phyloP scores from a whole-genome alignment of 2,797 vertebrate genomes.

The Antrozous pallidus region DNA sequence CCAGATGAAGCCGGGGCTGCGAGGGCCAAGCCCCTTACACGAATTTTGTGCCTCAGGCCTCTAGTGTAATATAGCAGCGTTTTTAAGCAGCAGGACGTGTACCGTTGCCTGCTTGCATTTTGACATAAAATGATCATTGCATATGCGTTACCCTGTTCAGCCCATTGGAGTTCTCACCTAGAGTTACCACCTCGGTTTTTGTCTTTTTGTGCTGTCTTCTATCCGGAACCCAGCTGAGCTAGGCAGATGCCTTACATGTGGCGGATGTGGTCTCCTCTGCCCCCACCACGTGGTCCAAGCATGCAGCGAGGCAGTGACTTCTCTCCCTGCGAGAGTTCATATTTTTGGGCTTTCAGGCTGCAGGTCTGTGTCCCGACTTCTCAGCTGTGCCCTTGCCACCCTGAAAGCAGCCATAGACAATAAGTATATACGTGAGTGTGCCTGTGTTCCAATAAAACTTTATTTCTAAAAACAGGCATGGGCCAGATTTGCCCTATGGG shows the following conservation, averaged over 20 bases:
- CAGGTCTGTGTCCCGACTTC: neutral
- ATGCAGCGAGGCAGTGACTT: neutral
- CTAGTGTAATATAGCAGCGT: too few species aligned
- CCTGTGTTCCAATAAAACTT: constrained; percentile 28
- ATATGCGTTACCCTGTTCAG: neutral
- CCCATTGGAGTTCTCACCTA: constrained; percentile 17
- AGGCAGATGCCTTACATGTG: neutral
- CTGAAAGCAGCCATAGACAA: neutral
- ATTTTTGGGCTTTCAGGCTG: neutral
- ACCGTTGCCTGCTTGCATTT: neutral
- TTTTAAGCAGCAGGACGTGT: neutral
- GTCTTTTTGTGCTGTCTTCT: neutral
- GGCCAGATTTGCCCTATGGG: neutral
- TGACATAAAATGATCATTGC: neutral
- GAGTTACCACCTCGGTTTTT: neutral
- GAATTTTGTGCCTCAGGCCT: too few species aligned
- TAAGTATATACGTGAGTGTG: neutral
- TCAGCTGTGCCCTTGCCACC: neutral
- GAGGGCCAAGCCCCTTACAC: too few species aligned
- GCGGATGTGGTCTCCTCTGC: neutral
- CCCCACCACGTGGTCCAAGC: neutral
- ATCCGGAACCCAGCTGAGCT: neutral
- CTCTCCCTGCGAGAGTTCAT: neutral
- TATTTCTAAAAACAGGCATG: neutral
- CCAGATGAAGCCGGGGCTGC: too few species aligned